Conservation (phyloP, 2,888 invertebrate genomes). For the Aspidiotus rigidus region DNA sequence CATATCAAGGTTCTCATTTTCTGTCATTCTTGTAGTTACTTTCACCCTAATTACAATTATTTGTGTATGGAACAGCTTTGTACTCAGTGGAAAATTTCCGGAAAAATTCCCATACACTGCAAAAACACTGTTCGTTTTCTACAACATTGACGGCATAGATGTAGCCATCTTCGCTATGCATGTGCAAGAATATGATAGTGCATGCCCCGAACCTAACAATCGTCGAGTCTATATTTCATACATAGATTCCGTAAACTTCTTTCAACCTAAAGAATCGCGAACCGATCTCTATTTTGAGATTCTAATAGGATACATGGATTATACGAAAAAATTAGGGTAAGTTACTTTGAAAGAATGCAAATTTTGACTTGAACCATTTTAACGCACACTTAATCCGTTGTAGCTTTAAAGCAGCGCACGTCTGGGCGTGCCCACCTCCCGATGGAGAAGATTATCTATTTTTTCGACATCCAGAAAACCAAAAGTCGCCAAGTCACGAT, state of each 20-base stretch:
- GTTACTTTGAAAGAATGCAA: neutral
- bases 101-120: constrained; percentile 3
- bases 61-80: neutral
- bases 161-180: constrained; percentile 1
- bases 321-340: constrained; percentile 2
- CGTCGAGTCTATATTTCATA: constrained; percentile 2
- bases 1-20: neutral
- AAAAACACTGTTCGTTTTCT: constrained; percentile 1
- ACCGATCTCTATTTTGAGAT: neutral
- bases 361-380: neutral
- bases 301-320: neutral
- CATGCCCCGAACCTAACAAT: neutral
- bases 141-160: neutral
- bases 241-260: constrained; percentile 10
- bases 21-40: neutral
- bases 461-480: constrained; percentile 4
- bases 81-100: neutral
- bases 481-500: neutral
- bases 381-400: neutral
- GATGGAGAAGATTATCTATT: constrained; percentile 6
- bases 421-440: constrained; percentile 7
- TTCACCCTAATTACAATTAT: neutral
- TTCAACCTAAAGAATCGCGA: constrained; percentile 7
- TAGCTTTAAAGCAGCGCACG: neutral
- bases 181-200: constrained; percentile 12